phyloP scores from a whole-genome alignment of 2,797 vertebrate species.

The Acanthurus lineatus region DNA sequence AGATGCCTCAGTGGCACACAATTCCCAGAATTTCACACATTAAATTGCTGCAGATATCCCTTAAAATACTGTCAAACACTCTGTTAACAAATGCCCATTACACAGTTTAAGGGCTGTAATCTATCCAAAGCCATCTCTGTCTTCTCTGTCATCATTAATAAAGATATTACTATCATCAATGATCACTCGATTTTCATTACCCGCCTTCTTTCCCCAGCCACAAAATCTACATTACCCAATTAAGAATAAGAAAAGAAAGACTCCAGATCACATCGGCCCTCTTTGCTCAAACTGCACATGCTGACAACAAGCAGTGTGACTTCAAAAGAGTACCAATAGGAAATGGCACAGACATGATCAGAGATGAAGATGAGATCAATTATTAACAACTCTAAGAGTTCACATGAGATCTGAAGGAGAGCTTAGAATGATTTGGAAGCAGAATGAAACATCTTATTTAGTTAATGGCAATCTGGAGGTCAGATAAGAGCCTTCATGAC shows the following conservation, averaged over 20 bases:
- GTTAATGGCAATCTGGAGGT: constrained; percentile 35
- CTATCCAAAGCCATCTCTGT: neutral
- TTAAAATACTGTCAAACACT: constrained; percentile 5
- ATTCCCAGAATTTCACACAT: neutral
- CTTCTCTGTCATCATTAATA: constrained; percentile 8
- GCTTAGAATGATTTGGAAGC: constrained; percentile 7
- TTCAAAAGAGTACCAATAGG: constrained; percentile 64
- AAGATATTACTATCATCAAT: constrained; percentile 13
- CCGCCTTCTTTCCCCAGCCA: constrained; percentile 17
- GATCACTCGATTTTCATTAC: constrained; percentile 26
- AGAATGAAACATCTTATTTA: constrained; percentile 42
- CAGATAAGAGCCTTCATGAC: constrained; percentile 23
- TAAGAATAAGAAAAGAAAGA: constrained; percentile 57
- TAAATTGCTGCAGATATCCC: neutral
- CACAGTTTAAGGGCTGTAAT: neutral
- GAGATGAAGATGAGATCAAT: constrained; percentile 49
- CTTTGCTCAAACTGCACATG: constrained; percentile 40
- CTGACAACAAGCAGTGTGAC: constrained; percentile 50
- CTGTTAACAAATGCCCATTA: neutral
- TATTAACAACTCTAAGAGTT: constrained; percentile 58
- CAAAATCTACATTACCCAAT: constrained; percentile 61
- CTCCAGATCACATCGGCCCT: constrained; percentile 60
- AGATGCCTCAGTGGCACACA: constrained; percentile 3
- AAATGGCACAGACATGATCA: constrained; percentile 8
- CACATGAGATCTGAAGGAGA: constrained; percentile 37